Evolutionary conservation across 2,113 vertebrate species (phyloP).

Genomic region (Pterocles orientalis): DNA sequence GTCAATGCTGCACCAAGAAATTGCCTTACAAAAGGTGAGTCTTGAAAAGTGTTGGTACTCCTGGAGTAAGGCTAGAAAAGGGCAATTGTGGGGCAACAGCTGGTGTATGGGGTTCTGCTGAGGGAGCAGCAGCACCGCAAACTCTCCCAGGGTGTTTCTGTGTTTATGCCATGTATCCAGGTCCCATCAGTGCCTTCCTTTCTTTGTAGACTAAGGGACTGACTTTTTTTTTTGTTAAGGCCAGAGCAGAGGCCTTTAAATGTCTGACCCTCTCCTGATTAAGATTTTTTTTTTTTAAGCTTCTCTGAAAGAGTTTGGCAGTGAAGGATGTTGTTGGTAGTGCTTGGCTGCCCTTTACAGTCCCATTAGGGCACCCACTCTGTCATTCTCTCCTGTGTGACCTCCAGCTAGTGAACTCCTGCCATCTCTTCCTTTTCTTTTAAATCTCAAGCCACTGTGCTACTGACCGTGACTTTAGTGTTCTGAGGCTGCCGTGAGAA

Average conservation of each 20-base stretch:
- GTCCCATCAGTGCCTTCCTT: neutral
- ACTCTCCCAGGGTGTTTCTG: neutral
- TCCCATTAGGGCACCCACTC: neutral
- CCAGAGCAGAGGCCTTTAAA: neutral
- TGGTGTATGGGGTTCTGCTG: rapidly evolving
- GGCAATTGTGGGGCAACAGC: neutral
- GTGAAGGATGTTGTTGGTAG: neutral
- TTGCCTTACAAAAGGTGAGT: slow-evolving; percentile 85
- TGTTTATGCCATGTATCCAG: neutral
- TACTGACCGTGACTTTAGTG: neutral
- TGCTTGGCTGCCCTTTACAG: neutral
- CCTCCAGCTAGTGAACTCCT: neutral
- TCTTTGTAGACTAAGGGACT: neutral
- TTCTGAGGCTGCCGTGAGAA: neutral
- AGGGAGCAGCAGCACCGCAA: neutral
- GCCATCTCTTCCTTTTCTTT: neutral
- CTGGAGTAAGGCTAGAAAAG: neutral
- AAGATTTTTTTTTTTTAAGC: neutral
- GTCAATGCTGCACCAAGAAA: slow-evolving; percentile 81
- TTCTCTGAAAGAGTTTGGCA: neutral
- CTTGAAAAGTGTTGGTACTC: neutral
- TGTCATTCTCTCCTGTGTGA: neutral
- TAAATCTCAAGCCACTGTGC: neutral
- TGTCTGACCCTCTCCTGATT: neutral
- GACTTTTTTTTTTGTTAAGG: neutral